Evolutionary conservation across 2,888 invertebrate genomes (phyloP).

Genomic region (Cryptocheilus praepositus): DNA sequence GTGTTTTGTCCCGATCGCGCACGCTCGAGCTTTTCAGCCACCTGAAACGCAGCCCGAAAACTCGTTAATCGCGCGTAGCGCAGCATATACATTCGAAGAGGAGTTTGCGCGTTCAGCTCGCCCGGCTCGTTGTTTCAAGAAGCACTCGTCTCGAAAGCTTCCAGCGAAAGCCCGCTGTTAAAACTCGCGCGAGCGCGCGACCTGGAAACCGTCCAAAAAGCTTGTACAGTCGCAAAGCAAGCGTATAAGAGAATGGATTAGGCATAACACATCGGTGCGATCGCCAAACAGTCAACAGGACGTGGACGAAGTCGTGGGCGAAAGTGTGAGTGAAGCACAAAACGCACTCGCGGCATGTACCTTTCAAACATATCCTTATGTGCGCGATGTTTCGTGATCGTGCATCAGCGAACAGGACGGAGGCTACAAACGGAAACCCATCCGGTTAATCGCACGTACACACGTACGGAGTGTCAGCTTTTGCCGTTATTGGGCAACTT

Average conservation of each 20-base stretch:
- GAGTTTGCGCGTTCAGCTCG: constrained; percentile 1
- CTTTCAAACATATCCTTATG: constrained; percentile 65
- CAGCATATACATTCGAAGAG: not conserved
- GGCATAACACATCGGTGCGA: constrained; percentile 47
- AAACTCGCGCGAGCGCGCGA: constrained; percentile 42
- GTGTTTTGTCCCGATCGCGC: too few relatives aligned
- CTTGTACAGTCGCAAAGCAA: constrained; percentile 26
- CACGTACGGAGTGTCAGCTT: too few relatives aligned
- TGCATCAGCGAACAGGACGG: constrained; percentile 52
- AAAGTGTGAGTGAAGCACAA: constrained; percentile 44
- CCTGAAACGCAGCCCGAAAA: constrained; percentile 1
- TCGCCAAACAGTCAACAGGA: constrained; percentile 30
- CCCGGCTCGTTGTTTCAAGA: constrained; percentile 42
- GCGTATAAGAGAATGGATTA: constrained; percentile 35
- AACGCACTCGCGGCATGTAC: constrained; percentile 41
- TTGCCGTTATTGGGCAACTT: too few relatives aligned
- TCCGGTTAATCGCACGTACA: not conserved
- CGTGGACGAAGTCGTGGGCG: constrained; percentile 48
- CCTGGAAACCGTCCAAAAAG: constrained; percentile 50
- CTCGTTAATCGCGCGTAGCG: constrained; percentile 33
- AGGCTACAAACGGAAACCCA: constrained; percentile 34
- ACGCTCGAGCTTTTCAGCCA: too few relatives aligned
- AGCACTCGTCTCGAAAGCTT: constrained; percentile 28
- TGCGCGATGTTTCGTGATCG: constrained; percentile 61
- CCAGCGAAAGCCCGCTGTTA: constrained; percentile 30